Percentiles rank a stretch among this genome's conserved stretches.
Evolutionary conservation across 2,113 vertebrate species (phyloP).

Genomic region (Trachemys scripta): DNA sequence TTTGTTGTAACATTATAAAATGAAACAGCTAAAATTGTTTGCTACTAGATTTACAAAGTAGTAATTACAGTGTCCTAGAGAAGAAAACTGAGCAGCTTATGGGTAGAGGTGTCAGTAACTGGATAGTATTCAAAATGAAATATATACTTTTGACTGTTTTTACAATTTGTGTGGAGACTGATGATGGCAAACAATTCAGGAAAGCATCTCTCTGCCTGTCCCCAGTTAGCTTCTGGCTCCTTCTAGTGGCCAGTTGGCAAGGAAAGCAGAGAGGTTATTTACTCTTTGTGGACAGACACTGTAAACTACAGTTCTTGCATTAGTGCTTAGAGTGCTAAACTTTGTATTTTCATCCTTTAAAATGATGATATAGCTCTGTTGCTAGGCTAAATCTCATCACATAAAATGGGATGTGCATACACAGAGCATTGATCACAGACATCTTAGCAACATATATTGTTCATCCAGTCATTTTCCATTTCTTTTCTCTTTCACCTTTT

Average conservation of each 20-base stretch:
- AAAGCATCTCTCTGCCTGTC: background rate
- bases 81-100: background rate
- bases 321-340: background rate
- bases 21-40: conserved; percentile 1
- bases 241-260: background rate
- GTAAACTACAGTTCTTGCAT: background rate
- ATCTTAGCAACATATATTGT: background rate
- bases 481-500: background rate
- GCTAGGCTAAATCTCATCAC: background rate
- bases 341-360: background rate
- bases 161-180: background rate
- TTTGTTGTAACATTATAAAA: background rate
- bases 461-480: background rate
- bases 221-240: background rate
- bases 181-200: background rate
- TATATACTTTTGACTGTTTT: background rate
- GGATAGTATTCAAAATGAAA: background rate
- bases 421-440: background rate
- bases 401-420: background rate
- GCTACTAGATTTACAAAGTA: background rate
- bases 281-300: background rate
- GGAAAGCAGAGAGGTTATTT: background rate
- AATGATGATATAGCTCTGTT: background rate
- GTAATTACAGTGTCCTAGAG: background rate
- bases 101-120: background rate